Base-by-base conservation (phyloP, 1,140 invertebrate species). In the Procambarus clarkii region DNA sequence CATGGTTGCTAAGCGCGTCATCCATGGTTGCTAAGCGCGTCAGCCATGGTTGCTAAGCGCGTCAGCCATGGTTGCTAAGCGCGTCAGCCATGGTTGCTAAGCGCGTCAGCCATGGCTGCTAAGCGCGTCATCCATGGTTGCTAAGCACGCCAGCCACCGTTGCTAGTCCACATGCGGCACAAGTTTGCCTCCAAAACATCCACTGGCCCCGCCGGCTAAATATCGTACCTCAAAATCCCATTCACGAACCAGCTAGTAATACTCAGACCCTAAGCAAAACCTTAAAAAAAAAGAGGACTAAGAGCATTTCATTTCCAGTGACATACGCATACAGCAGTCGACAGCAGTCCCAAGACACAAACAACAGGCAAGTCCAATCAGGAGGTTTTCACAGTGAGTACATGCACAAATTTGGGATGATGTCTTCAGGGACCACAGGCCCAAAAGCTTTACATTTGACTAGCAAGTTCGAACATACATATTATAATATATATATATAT, bases 231-330 rank as follows among this genome's bases (percentile, higher is more conserved):
- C 69, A 15, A 74, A 74, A 34, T 34, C 69, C 34, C 69, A 74
- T 34, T 74, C 69, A 74, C 11, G 69, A 34, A 24, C 69, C 34
- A 74, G 69, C 69, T 74, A 74, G 21, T 34, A 34, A 74, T 74
- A 74, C 15, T 34, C 69, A 34, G n/a, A 74, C 11, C 24, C 34
- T 34, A 74, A 24, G 4, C 69, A 34, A 74, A 74, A 74, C 69
- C 24, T 74, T 34, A 74, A 24, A 34, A n/a, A 34, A 74, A 74
- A 74, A n/a, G 34, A 15, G 34, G 69, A 74, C 69, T 74, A 74
- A 74, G 69, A 74, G 69, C 69, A 74, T 74, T n/a, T 7, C n/a
- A 74, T 74, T 74, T 21, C 13, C 64, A 74, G 69, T 74, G n/a
- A 34, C n/a, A 74, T 74, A 74, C 18, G 69, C 50, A 54, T 54